These are phyloP conservation scores for Cylas formicarius DNA, from an alignment of 1,140 invertebrate genomes.

Conservation along the genomic window DNA sequence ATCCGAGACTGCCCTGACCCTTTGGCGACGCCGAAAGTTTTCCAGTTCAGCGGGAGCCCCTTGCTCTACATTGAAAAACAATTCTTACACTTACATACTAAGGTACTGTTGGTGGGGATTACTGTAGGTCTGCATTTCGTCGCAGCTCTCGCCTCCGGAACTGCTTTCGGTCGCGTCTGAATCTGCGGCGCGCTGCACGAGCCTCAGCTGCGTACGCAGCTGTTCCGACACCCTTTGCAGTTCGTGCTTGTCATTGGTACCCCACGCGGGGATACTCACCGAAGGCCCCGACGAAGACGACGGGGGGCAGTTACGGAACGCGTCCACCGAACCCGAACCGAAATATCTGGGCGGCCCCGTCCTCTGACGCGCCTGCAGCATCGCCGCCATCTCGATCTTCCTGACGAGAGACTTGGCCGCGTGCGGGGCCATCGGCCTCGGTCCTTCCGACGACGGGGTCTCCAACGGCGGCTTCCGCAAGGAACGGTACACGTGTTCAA, in stretches of 20 bases:
- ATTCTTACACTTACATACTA: conserved; percentile 73
- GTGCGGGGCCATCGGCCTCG: conserved; percentile 44
- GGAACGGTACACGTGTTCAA: conserved; percentile 60
- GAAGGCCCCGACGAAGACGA: conserved; percentile 42
- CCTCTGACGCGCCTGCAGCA: conserved; percentile 38
- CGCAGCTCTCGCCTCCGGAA: conserved; percentile 88
- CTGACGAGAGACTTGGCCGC: conserved; percentile 50
- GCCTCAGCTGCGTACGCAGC: conserved; percentile 59
- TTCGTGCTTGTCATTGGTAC: conserved; percentile 44
- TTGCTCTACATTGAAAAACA: neutral
- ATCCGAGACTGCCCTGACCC: no score
- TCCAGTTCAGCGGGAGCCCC: neutral
- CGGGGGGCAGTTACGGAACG: conserved; percentile 25
- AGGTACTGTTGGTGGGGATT: conserved; percentile 66
- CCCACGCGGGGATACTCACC: conserved; percentile 46
- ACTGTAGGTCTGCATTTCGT: conserved; percentile 76
- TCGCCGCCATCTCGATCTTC: conserved; percentile 45
- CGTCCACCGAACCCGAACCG: conserved; percentile 53
- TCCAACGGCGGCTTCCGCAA: conserved; percentile 37
- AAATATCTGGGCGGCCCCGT: conserved; percentile 49
- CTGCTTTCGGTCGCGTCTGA: conserved; percentile 90
- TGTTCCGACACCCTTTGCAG: conserved; percentile 61
- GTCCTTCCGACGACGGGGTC: conserved; percentile 19
- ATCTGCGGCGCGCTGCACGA: conserved; percentile 69
- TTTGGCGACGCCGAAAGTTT: no score